Conservation (phyloP, 2,113 vertebrate species). For the Aviceda subcristata region DNA sequence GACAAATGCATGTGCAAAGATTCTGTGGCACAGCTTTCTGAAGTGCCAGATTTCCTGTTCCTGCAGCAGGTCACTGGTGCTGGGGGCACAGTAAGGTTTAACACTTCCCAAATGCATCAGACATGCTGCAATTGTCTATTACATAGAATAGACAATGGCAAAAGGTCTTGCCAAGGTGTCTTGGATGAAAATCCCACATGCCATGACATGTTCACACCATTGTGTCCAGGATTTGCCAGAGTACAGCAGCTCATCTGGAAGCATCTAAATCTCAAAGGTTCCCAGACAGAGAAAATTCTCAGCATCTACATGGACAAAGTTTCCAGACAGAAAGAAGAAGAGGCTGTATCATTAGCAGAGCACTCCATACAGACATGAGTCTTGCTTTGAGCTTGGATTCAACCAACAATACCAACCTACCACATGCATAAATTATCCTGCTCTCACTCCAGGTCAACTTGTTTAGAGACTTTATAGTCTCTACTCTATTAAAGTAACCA, state of each 20-base stretch:
- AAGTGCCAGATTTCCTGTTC: not conserved
- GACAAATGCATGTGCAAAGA: accelerated
- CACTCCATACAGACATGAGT: accelerated
- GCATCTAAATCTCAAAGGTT: not conserved
- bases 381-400: not conserved
- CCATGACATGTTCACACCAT: not conserved
- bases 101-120: not conserved
- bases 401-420: not conserved
- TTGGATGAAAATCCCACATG: not conserved
- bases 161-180: not conserved
- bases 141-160: not conserved
- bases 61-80: not conserved
- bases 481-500: not conserved
- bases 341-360: not conserved
- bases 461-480: not conserved
- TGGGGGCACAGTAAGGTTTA: not conserved
- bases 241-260: not conserved
- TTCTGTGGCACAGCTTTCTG: not conserved
- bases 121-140: not conserved
- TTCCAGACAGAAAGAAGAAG: not conserved
- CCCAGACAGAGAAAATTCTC: not conserved
- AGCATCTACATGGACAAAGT: not conserved
- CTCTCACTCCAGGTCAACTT: not conserved
- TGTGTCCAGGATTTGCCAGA: not conserved
- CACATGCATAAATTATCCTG: not conserved